Base-by-base conservation (phyloP, 1,140 invertebrate species). In the Aphelinus certus region DNA sequence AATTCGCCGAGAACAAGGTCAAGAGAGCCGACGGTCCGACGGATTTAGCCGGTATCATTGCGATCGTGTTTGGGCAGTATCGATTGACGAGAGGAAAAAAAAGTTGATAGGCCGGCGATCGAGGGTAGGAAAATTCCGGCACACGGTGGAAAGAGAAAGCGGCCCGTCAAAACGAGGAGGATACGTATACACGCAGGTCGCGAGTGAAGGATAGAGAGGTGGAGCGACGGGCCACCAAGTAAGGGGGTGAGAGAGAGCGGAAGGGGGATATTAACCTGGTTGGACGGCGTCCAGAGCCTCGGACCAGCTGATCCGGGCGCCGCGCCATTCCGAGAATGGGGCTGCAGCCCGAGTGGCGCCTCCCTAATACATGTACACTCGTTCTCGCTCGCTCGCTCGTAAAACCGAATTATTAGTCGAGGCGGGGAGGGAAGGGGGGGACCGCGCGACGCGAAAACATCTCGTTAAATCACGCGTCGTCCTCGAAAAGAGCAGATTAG, bases 341-440 rank as follows among this genome's bases (percentile, higher is more conserved):
- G 79, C 67, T 81, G 79, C 81, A 84, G 84, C 77, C 85, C 67
- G 79, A 85, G 78, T 71, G 86, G 84, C 87, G 87, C 85, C 85
- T 74, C 51, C 49, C 10, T 51, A 26, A 26, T 26, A 26, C 26
- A 26, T 26, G 26, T 26, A 26, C 82, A 79, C 80, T 79, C 78
- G 79, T 67, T 75, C 79, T 3, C 49, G 68, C 55, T 61, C 68
- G 26, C 70, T 77, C 77, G 76, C 80, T 85, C 84, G 84, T 86
- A 86, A 87, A 87, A 83, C 81, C 83, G 77, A 86, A 83, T 86
- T 86, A 84, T 85, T 83, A 83, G 83, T 83, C 79, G 75, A 53
- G 73, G 73, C 78, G 74, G 48, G 2, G 63, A 0, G 10, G 3
- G 49, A 75, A 57, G 80, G 82, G 80, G 82, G 26, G 26, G 26